These are phyloP conservation scores for Leptopilina drosophilae DNA, from an alignment of 2,888 invertebrate genomes.

Conservation along the genomic window DNA sequence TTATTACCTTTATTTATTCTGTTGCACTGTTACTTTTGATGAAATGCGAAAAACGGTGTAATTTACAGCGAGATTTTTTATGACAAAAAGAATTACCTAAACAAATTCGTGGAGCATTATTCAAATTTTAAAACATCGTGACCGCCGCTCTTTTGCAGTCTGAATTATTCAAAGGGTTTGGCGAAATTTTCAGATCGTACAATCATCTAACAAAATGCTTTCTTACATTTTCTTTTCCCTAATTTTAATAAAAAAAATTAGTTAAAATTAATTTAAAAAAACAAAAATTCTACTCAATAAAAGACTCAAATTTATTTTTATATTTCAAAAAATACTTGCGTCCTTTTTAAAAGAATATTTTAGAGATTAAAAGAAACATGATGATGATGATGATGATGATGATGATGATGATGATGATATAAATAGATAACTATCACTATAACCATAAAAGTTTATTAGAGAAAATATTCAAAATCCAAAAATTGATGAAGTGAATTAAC, in stretches of 20 bases:
- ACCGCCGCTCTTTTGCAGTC: not conserved
- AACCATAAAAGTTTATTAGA: too few relatives aligned
- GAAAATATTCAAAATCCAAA: not conserved
- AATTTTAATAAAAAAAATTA: not conserved
- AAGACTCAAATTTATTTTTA: not conserved
- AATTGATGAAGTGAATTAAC: slow-evolving; percentile 16
- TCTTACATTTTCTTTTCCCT: not conserved
- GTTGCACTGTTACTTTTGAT: too few relatives aligned
- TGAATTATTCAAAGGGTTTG: slow-evolving; percentile 35
- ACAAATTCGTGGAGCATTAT: slow-evolving; percentile 20
- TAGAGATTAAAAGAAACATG: too few relatives aligned
- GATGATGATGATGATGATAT: too few relatives aligned
- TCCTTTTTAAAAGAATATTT: not conserved
- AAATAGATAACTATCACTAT: too few relatives aligned
- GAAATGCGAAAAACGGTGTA: not conserved
- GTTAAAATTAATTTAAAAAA: too few relatives aligned
- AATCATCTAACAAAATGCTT: not conserved
- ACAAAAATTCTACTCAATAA: too few relatives aligned
- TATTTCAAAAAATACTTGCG: slow-evolving; percentile 8
- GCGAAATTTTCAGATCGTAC: slow-evolving; percentile 4
- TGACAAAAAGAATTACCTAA: not conserved
- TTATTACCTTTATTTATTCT: too few relatives aligned
- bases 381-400: too few relatives aligned
- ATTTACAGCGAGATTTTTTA: slow-evolving; percentile 4
- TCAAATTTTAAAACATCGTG: slow-evolving; percentile 38